Evolutionary conservation across 2,113 vertebrate genomes (phyloP), one percentile per base, ranked within the genome.

Genomic region (Fregetta grallaria): DNA sequence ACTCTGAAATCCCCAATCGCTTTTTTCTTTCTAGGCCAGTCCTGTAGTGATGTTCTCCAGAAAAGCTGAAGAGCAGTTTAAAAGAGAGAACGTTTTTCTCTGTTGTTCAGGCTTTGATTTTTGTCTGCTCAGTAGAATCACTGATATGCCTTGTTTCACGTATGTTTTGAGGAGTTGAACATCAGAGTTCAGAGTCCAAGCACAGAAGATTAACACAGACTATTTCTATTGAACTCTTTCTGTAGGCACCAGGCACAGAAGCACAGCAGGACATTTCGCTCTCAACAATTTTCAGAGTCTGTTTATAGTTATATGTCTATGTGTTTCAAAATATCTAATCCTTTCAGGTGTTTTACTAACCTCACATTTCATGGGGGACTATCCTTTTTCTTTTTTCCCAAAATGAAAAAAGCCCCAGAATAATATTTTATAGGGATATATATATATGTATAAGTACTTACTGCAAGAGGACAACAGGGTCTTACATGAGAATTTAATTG

Each of bases 61-160:
- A 91, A 86, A 95, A 92, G 40, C 27, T 34, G 15, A 45, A 59
- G 52, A 84, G 55, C 14, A 7, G 17, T 88, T 95, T 92, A 72
- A 73, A 49, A 90, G 34, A 68, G 12, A 53, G 52, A 89, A 88
- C 32, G 3, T 92, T 92, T 94, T 87, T 86, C 74, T 95, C 70
- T 87, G 36, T 89, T 96, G 91, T 95, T 96, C 65, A 52, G 82
- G 74, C 76, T 97, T 97, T 97, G 93, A 96, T 96, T 94, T 95
- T 96, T 77, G 19, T 61, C 86, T 87, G 71, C 80, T 86, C 63
- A 52, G 66, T 79, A 77, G 92, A 86, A 82, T 83, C 72, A 55
- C n/a, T 73, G 44, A 94, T 92, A 96, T 8, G 13, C 68, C 44
- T 95, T 92, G 52, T 94, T 95, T 94, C 95, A 88, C 16, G 0